Evolutionary conservation across 2,888 invertebrate genomes (phyloP), one percentile per base, ranked within the genome.

Genomic region (Petrolisthes manimaculis): DNA sequence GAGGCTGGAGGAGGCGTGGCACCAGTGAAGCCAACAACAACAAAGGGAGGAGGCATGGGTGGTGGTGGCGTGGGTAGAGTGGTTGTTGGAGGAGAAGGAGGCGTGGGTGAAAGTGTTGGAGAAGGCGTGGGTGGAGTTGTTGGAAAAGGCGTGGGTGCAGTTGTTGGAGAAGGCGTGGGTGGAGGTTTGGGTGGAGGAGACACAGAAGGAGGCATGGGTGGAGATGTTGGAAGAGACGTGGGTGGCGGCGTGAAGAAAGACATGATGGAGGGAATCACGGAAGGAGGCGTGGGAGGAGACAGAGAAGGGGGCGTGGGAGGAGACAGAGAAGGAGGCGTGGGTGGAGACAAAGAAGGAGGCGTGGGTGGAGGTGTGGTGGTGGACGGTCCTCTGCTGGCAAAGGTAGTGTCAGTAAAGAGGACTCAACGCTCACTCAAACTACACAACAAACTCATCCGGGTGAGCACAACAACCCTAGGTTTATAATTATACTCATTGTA

Each of bases 391-490:
- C 21, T 77, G 9, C 9, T 84, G 5, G 37, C 9, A 9, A 37
- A 53, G 5, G 71, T 84, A 18, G 84, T 77, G 24, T 86, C 89
- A 6, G 37, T 84, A 18, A 61, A 82, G n/a, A 83, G 67, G 71
- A 87, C 86, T 1, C 86, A 87, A 69, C 74, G 84, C 5, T 89
- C 89, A 5, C 84, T 89, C 37, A 71, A 81, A 56, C 79, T 89
- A 9, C 89, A 89, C 54, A 83, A 80, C 79, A 89, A 87, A 54
- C 84, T 89, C 4, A 67, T 89, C 18, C 67, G 86, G 74, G 89
- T 89, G 61, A 86, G 89, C 83, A 37, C 12, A 5, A 37, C 12
- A 5, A 37, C 37, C 37, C 2, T 37, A 37, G 1, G 37, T 37
- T 37, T 37, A 37, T 37, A 37, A 37, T 37, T 37, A 37, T 37